These are phyloP conservation scores for Rhombomys opimus DNA, from an alignment of 2,113 vertebrate genomes.

Conservation along the genomic window DNA sequence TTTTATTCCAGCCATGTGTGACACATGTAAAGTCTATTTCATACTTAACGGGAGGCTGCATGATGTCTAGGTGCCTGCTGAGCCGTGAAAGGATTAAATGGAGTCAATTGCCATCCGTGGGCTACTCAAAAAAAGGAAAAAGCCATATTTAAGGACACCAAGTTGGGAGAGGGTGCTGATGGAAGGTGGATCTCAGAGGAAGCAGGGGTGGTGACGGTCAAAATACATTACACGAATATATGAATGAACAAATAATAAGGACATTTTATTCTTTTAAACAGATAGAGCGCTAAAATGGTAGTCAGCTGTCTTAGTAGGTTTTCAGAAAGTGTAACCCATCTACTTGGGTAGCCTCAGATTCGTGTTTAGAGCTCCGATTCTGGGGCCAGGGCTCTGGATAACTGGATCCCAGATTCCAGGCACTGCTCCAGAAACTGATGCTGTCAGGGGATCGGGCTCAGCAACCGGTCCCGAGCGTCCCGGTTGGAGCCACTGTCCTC, in stretches of 20 bases:
- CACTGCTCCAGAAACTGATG: not conserved
- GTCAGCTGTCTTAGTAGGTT: not conserved
- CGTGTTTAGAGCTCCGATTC: not conserved
- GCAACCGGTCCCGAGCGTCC: not conserved
- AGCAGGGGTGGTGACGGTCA: not conserved
- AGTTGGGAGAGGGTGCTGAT: not conserved
- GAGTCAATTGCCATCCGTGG: not conserved
- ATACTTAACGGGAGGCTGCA: not conserved
- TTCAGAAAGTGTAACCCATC: not conserved
- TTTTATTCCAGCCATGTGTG: not conserved
- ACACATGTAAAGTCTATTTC: not conserved
- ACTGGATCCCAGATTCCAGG: not conserved
- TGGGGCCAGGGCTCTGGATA: not conserved
- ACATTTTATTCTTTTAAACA: not conserved
- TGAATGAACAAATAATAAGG: not conserved
- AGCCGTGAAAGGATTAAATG: slow-evolving; percentile 8
- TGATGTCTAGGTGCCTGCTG: too few species aligned
- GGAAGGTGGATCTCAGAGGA: not conserved
- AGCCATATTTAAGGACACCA: not conserved
- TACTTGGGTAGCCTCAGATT: not conserved
- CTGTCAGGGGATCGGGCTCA: not conserved
- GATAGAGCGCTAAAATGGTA: not conserved
- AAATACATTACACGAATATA: not conserved
- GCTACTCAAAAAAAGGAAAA: not conserved
- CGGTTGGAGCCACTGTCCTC: not conserved